Evolutionary conservation across 2,113 vertebrate species (phyloP).

Genomic region (Gopherus flavomarginatus): DNA sequence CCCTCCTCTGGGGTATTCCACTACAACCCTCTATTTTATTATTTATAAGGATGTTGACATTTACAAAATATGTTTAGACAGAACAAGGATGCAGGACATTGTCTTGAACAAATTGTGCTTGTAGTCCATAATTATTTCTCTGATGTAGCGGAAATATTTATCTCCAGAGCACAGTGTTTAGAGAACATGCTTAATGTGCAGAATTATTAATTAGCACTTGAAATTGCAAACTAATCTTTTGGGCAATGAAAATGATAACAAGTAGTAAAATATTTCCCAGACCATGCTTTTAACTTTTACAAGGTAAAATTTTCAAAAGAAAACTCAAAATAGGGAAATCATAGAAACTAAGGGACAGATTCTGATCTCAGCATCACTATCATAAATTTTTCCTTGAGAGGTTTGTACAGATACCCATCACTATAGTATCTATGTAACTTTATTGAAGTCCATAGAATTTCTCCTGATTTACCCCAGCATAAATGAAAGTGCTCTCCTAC

Average conservation of each 20-base stretch:
- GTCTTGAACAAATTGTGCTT: background rate
- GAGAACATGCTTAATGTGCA: background rate
- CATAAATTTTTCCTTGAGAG: background rate
- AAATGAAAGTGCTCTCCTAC: background rate
- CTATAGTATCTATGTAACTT: background rate
- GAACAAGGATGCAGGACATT: background rate
- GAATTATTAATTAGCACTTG: background rate
- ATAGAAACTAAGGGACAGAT: background rate
- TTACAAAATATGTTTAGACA: background rate
- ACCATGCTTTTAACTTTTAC: background rate
- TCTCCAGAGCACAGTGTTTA: background rate
- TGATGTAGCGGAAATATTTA: background rate
- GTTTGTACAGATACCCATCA: background rate
- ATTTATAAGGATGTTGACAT: background rate
- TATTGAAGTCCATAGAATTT: background rate
- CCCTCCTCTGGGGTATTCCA: background rate
- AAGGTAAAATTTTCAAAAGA: background rate
- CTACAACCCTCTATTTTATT: fast-evolving
- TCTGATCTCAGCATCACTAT: background rate
- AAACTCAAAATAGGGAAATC: fast-evolving
- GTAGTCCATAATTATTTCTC: background rate
- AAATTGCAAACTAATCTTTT: background rate
- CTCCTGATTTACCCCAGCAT: background rate
- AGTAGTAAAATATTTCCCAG: background rate
- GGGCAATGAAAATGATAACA: background rate